These are phyloP conservation scores for Allygus modestus DNA, from an alignment of 2,888 invertebrate genomes.

Conservation along the genomic window DNA sequence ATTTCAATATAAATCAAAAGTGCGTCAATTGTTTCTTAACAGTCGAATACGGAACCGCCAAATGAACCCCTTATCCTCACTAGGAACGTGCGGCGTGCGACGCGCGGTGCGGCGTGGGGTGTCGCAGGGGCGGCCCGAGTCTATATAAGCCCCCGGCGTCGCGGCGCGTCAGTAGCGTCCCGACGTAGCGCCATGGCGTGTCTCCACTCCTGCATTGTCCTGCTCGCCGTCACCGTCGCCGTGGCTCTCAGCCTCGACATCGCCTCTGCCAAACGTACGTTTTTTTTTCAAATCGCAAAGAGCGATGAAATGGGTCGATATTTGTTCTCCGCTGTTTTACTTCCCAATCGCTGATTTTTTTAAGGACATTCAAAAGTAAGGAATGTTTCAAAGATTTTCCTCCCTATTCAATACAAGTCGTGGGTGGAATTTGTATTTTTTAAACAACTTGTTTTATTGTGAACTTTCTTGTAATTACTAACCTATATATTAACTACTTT, in stretches of 20 bases:
- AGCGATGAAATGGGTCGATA: constrained; percentile 32
- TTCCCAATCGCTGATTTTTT: too few relatives aligned
- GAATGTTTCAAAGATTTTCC: too few relatives aligned
- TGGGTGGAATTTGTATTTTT: too few relatives aligned
- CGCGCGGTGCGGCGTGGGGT: not conserved
- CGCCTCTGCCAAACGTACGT: constrained; percentile 66
- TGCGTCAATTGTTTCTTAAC: too few relatives aligned
- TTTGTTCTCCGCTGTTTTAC: not conserved
- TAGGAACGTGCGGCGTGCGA: not conserved
- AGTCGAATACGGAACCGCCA: too few relatives aligned
- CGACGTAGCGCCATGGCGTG: constrained; percentile 40
- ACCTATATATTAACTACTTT: too few relatives aligned
- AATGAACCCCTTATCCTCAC: too few relatives aligned
- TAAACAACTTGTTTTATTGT: too few relatives aligned
- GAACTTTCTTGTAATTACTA: too few relatives aligned
- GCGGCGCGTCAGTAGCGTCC: constrained; percentile 29
- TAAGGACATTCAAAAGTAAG: too few relatives aligned
- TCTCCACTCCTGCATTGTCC: constrained; percentile 39
- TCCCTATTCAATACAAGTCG: too few relatives aligned
- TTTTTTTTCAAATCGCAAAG: constrained; percentile 57
- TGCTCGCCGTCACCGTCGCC: constrained; percentile 47
- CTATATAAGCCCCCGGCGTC: constrained; percentile 22
- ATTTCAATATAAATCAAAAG: too few relatives aligned
- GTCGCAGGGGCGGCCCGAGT: not conserved
- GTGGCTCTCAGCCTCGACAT: constrained; percentile 51